Base-by-base conservation (phyloP, 2,113 vertebrate species). In the Siphamia tubifer region DNA sequence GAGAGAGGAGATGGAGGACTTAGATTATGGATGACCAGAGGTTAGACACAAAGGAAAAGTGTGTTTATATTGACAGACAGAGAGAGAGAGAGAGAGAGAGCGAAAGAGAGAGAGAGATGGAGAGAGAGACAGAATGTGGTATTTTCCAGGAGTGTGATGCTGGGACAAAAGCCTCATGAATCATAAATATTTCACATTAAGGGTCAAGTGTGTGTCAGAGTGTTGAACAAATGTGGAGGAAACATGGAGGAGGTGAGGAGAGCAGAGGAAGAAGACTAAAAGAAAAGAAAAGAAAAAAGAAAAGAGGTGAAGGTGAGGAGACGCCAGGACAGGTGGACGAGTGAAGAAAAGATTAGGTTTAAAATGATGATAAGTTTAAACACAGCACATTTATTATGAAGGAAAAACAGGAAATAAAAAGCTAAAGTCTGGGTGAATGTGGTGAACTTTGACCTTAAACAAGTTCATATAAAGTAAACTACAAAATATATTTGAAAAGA, bases 171-270 rank as follows among this genome's bases (percentile, higher is more conserved):
- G 16, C 15, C 28, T 81, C 65, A 71, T 79, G 35, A 79, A 77
- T 79, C 43, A 70, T 73, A 72, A 53, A 86, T 69, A 16, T 4
- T 2, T 49, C 28, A 47, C 38, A 53, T 74, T 6, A 74, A 24
- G 45, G 77, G 73, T 79, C 72, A 66, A 70, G 47, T 51, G 40
- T 48, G 48, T 66, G 52, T 67, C 23, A 60, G 25, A 42, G 16
- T 20, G 8, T 15, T 6, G 17, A 20, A 24, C 13, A 25, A 25
- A 28, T 11, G 23, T 8, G 49, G 1, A 44, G 6, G 44, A 56
- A n/a, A n/a, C 54, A 21, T 19, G 8, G 6, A 35, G 5, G 1
- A n/a, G 36, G 8, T 9, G 10, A 1, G 15, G 9, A 1, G 21
- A 57, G 49, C 39, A 30, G 11, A 27, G 1, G 35, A 4, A 10